Percentiles rank a stretch among this genome's conserved stretches.
Conservation (phyloP, 2,797 vertebrate species). For the Morelia viridis region DNA sequence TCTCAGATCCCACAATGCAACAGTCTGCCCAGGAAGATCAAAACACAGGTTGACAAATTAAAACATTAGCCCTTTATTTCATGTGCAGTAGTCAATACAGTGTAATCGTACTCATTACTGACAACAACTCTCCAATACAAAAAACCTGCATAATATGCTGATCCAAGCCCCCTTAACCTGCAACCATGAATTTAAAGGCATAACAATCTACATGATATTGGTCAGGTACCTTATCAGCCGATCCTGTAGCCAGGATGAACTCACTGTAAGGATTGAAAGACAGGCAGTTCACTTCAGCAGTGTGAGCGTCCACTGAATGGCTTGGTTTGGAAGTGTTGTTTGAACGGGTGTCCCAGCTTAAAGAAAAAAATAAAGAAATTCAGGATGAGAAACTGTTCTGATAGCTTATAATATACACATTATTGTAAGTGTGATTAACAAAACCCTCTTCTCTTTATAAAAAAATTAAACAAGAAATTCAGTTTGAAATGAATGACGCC, state of each 20-base stretch:
- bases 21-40: constrained; percentile 78
- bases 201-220: neutral
- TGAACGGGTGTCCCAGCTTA: constrained; percentile 94
- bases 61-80: neutral
- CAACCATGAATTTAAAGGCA: neutral
- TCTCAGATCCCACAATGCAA: constrained; percentile 96
- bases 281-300: constrained; percentile 96
- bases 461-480: rapidly evolving
- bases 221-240: constrained; percentile 89
- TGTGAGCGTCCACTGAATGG: constrained; percentile 96
- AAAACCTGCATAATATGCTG: neutral
- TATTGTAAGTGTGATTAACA: neutral
- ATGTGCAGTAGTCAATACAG: neutral
- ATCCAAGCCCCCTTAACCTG: neutral
- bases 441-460: neutral
- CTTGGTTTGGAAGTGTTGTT: constrained; percentile 98
- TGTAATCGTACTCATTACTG: neutral
- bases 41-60: neutral
- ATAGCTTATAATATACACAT: neutral
- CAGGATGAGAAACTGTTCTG: rapidly evolving
- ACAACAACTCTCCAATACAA: too few species aligned
- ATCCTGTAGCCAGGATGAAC: constrained; percentile 96
- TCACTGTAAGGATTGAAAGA: constrained; percentile 98
- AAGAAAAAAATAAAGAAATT: neutral
- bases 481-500: neutral